phyloP scores from a whole-genome alignment of 35 echinoderm and acorn worm species.

The Ophioderma brevispina region DNA sequence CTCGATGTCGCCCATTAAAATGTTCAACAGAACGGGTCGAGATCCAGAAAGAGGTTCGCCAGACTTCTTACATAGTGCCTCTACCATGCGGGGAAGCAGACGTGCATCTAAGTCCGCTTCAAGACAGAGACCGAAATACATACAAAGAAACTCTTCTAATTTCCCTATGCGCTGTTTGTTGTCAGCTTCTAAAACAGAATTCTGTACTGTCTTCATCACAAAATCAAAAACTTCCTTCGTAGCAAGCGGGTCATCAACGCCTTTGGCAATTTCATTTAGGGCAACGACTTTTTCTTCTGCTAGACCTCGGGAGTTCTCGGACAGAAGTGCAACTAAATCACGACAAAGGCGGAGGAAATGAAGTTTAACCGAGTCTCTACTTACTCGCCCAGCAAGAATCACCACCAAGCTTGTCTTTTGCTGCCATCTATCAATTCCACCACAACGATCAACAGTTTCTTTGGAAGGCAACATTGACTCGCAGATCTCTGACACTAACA shows the following conservation, averaged over 20 bases:
- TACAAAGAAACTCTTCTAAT: constrained; percentile 20
- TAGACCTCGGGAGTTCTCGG: background rate
- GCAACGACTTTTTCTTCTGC: background rate
- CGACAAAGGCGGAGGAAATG: constrained; percentile 18
- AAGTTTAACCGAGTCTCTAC: background rate
- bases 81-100: background rate
- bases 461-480: background rate
- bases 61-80: background rate
- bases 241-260: background rate
- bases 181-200: too few relatives aligned
- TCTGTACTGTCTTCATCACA: background rate
- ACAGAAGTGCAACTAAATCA: background rate
- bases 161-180: too few relatives aligned
- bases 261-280: background rate
- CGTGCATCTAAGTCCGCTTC: constrained; percentile 21
- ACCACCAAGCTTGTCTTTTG: background rate
- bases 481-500: background rate
- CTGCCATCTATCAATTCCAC: background rate
- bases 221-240: constrained; percentile 1
- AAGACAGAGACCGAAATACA: constrained; percentile 40
- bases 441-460: background rate
- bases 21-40: background rate
- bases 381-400: background rate
- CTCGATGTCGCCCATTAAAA: constrained; percentile 30
- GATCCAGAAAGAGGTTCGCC: constrained; percentile 18